phyloP scores from a whole-genome alignment of 2,797 vertebrate species.

The Gastrophryne carolinensis region DNA sequence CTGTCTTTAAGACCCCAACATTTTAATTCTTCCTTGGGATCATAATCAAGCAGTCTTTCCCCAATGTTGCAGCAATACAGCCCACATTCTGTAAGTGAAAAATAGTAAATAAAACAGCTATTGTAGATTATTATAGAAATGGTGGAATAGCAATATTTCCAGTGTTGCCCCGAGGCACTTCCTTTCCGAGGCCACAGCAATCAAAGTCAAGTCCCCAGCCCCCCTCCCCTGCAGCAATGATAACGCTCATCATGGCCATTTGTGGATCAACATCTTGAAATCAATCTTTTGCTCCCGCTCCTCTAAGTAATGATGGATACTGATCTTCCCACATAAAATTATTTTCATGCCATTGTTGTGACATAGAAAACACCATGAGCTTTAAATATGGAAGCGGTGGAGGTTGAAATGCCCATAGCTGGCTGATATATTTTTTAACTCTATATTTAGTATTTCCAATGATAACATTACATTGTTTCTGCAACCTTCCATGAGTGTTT shows the following conservation, averaged over 20 bases:
- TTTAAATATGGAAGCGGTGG: neutral
- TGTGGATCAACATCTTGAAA: conserved; percentile 17
- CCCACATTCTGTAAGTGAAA: neutral
- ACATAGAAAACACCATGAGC: neutral
- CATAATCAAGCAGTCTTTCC: too few species aligned
- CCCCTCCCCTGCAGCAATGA: neutral
- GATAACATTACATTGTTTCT: too few species aligned
- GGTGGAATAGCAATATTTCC: neutral
- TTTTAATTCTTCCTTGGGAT: too few species aligned
- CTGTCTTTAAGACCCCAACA: too few species aligned
- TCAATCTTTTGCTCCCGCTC: neutral
- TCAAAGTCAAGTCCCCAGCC: neutral
- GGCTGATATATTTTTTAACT: too few species aligned
- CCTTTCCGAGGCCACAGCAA: neutral
- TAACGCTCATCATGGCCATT: neutral
- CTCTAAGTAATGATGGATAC: neutral
- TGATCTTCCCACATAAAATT: neutral
- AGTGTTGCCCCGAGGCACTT: conserved; percentile 1
- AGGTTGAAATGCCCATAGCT: neutral
- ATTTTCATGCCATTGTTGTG: neutral
- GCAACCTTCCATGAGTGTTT: too few species aligned
- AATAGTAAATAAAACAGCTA: conserved; percentile 3
- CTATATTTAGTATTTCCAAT: too few species aligned
- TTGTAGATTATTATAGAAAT: conserved; percentile 1
- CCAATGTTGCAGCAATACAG: too few species aligned